phyloP scores from a whole-genome alignment of 2,113 vertebrate genomes.

The Archocentrus centrarchus region DNA sequence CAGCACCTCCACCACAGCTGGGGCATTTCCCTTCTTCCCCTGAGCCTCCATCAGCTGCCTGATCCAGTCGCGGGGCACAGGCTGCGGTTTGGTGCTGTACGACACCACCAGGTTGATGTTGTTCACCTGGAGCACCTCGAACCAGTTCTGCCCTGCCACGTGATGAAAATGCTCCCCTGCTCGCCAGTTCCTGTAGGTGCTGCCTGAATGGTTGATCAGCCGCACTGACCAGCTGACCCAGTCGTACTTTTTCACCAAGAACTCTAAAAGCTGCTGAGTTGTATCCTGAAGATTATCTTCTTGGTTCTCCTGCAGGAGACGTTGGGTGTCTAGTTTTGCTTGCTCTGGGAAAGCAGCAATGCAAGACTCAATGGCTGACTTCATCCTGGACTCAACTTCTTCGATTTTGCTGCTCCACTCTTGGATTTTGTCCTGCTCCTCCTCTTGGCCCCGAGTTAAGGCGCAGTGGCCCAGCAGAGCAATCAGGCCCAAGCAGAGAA shows the following conservation, averaged over 20 bases:
- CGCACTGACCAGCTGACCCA: constrained; percentile 84
- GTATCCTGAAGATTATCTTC: constrained; percentile 60
- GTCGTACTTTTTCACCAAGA: constrained; percentile 80
- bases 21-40: constrained; percentile 70
- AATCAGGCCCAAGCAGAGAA: constrained; percentile 83
- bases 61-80: constrained; percentile 70
- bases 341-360: constrained; percentile 77
- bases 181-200: constrained; percentile 76
- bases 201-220: constrained; percentile 75
- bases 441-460: constrained; percentile 68
- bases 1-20: constrained; percentile 70
- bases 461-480: constrained; percentile 78
- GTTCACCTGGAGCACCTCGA: constrained; percentile 77
- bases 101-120: constrained; percentile 79
- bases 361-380: constrained; percentile 72
- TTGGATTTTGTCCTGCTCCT: constrained; percentile 75
- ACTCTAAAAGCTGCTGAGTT: constrained; percentile 65
- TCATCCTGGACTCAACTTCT: constrained; percentile 81
- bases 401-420: constrained; percentile 79
- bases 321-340: constrained; percentile 67
- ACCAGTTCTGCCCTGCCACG: constrained; percentile 73
- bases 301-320: constrained; percentile 69
- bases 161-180: constrained; percentile 80
- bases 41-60: constrained; percentile 75
- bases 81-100: constrained; percentile 70